phyloP scores from a whole-genome alignment of 1,140 invertebrate species.

The Araneus ventricosus region DNA sequence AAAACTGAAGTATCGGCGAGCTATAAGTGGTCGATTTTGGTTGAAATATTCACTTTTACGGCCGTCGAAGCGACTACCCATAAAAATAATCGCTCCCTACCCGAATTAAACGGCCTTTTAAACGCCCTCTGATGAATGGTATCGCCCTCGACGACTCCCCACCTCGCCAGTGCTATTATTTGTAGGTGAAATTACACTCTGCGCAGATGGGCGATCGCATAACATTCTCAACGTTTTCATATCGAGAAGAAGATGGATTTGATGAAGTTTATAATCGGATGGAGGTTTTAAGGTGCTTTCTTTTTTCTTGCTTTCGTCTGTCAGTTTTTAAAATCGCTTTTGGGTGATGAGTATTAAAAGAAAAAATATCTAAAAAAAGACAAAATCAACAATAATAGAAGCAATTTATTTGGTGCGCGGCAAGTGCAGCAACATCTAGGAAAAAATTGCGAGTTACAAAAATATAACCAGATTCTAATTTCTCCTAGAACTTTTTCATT shows the following conservation, averaged over 20 bases:
- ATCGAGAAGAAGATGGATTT: not conserved
- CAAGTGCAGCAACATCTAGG: too few species aligned
- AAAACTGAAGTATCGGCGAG: conserved; percentile 59
- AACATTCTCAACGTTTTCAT: not conserved
- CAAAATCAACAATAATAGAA: too few species aligned
- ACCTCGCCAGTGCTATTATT: conserved; percentile 14
- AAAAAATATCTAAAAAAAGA: not conserved
- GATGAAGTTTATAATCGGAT: not conserved
- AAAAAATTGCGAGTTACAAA: too few species aligned
- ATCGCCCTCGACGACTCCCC: not conserved
- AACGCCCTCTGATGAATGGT: conserved; percentile 67
- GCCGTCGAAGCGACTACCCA: conserved; percentile 59
- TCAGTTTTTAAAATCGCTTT: too few species aligned
- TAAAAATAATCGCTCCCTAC: conserved; percentile 69
- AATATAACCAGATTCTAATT: too few species aligned
- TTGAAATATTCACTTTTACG: conserved; percentile 71
- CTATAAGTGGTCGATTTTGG: conserved; percentile 69
- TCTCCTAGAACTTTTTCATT: too few species aligned
- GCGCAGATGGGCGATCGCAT: conserved; percentile 10
- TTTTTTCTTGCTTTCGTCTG: too few species aligned
- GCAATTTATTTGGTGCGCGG: too few species aligned
- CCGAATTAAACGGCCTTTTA: conserved; percentile 72
- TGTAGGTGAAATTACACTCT: conserved; percentile 54
- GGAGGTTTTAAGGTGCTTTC: not conserved
- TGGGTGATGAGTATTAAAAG: not conserved